These are phyloP conservation scores for Chelonia mydas DNA, from an alignment of 2,797 vertebrate genomes.

Conservation along the genomic window DNA sequence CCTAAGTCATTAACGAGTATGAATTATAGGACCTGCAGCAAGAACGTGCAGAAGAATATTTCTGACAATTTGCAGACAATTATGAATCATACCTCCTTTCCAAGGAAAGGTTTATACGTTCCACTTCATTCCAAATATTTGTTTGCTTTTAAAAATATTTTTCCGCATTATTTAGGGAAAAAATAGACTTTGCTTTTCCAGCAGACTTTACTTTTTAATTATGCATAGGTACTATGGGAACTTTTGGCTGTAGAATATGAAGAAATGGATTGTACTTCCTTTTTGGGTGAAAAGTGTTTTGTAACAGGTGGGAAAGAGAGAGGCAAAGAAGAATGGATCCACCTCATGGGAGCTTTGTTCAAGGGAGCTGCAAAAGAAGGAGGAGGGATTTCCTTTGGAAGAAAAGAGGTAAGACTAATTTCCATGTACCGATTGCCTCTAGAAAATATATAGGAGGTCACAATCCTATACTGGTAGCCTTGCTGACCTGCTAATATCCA, in stretches of 20 bases:
- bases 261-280: neutral
- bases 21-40: slow-evolving; percentile 35
- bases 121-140: neutral
- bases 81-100: neutral
- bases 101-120: neutral
- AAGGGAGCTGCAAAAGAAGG: neutral
- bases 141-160: neutral
- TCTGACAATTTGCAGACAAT: accelerated
- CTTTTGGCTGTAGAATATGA: neutral
- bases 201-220: neutral
- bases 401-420: neutral
- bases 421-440: neutral
- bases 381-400: neutral
- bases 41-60: neutral
- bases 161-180: neutral
- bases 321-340: neutral
- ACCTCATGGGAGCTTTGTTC: neutral
- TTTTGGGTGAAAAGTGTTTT: neutral
- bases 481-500: neutral
- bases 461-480: neutral
- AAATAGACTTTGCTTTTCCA: neutral
- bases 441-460: neutral
- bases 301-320: neutral
- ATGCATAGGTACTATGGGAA: neutral
- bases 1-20: neutral